Evolutionary conservation across 2,888 invertebrate species (phyloP), one percentile per base, ranked within the genome.

Genomic region (Herminia tarsipennalis): DNA sequence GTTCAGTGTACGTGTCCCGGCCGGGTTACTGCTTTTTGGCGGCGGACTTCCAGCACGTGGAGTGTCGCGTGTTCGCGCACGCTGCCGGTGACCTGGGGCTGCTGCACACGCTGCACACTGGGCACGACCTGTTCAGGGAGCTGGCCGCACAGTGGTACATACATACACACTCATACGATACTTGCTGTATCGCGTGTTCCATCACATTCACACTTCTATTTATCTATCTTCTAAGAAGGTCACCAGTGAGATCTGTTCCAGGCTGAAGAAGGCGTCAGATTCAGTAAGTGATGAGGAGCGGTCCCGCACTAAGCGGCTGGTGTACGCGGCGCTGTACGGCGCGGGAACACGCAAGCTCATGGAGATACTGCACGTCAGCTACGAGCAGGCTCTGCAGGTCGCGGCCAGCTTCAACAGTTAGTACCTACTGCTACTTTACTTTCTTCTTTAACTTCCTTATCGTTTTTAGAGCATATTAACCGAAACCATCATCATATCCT

Each of bases 251-350:
- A n/a, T n/a, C n/a, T n/a, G n/a, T n/a, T n/a, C 1, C 45, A 92
- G 92, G 87, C 52, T 89, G 21, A 68, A 74, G 29, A 84, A 83
- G 58, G 28, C 73, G 0, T 75, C 63, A 21, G 40, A 20, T 1
- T 75, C 61, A 1, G 70, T 92, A 38, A 55, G 60, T 0, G 5
- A 35, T 0, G 79, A 62, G 8, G 89, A 92, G 42, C 84, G 92
- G 51, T 88, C 86, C 73, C 87, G 88, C 42, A 92, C 92, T 5
- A 92, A 92, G 74, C 86, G 88, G 35, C 67, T 92, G 17, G 87
- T 92, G 55, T 92, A 92, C 78, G 90, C 92, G 9, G 78, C 83
- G 29, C 70, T 92, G 76, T 92, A 92, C 78, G 92, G 92, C 56
- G 92, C 92, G 4, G 92, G 92, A 48, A 55, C 78, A 5, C 63